Evolutionary conservation across 1,140 invertebrate species (phyloP).

Genomic region (Neodiprion pinetum): DNA sequence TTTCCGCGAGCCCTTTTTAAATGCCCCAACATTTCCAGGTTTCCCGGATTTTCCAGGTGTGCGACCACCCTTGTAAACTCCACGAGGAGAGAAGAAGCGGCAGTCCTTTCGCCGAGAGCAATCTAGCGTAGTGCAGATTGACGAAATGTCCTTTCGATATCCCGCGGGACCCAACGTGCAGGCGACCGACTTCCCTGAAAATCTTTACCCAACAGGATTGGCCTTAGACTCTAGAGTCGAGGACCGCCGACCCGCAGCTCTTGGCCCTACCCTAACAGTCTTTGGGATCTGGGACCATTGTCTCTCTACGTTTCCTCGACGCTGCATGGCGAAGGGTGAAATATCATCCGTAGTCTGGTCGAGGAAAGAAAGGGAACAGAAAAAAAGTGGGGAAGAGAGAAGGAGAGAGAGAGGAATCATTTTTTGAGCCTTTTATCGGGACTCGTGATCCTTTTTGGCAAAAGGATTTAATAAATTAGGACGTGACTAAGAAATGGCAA

Average conservation of each 20-base stretch:
- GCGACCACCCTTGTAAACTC: too few relatives aligned
- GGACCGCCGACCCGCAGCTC: not conserved
- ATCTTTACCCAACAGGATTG: not conserved
- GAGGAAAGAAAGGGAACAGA: not conserved
- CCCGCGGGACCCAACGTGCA: not conserved
- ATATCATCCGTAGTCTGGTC: not conserved
- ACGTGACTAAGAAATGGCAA: too few relatives aligned
- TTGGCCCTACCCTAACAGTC: not conserved
- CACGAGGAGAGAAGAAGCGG: too few relatives aligned
- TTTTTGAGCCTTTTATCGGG: not conserved
- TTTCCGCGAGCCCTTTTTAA: too few relatives aligned
- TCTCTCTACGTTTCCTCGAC: not conserved
- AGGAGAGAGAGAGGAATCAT: not conserved
- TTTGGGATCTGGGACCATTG: not conserved
- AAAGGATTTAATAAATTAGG: too few relatives aligned
- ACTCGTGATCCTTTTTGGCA: too few relatives aligned
- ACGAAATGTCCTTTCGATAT: not conserved
- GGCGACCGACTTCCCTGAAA: not conserved
- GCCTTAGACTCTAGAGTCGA: not conserved
- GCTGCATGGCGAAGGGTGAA: not conserved
- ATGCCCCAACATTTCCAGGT: too few relatives aligned
- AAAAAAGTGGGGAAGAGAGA: not conserved
- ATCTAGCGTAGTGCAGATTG: not conserved
- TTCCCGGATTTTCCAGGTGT: too few relatives aligned
- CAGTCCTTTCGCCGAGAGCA: not conserved